Base-by-base conservation (phyloP, 2,888 invertebrate species). In the Papilio protenor region DNA sequence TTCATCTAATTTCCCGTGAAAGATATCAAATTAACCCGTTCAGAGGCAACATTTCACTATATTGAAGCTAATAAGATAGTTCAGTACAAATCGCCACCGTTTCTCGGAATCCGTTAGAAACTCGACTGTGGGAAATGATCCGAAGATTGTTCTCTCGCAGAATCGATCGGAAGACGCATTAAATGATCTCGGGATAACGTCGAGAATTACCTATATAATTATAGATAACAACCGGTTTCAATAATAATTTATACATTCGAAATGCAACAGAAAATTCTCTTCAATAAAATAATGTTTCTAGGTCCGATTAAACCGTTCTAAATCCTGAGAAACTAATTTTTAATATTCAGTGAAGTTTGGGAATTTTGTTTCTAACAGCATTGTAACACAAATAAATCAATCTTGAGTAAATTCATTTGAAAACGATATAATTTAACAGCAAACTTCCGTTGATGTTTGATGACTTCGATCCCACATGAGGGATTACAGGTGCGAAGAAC, bases 81-180 rank as follows among this genome's bases (percentile, higher is more conserved):
- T 73, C 69, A 57, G 23, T 75, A 59, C 71, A 77, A 71, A 78
- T 77, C 45, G 72, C 78, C 79, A 81, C 77, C 80, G 80, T 79
- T 86, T 85, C 82, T 80, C 64, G 77, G 84, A 84, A 85, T 77
- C 77, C 40, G 71, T 72, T 33, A 45, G 59, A 70, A 83, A 80
- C 81, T 81, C 64, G 79, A 82, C 81, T 82, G 83, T 85, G 85
- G 82, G 83, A 86, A 85, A 80, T 57, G 64, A 81, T 81, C 74
- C 77, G 80, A 81, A 81, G 77, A 78, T 77, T 23, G 76, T 79
- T 82, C 83, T 82, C 80, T 82, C 80, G 79, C 80, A 79, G 83
- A 85, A 81, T 83, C 74, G 66, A 79, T 84, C 80, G 73, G 79
- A 80, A 70, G 64, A 23, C 59, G 70, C 45, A 70, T 49, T 79